Evolutionary conservation across 2,888 invertebrate genomes (phyloP).

Genomic region (Colostygia pectinataria): DNA sequence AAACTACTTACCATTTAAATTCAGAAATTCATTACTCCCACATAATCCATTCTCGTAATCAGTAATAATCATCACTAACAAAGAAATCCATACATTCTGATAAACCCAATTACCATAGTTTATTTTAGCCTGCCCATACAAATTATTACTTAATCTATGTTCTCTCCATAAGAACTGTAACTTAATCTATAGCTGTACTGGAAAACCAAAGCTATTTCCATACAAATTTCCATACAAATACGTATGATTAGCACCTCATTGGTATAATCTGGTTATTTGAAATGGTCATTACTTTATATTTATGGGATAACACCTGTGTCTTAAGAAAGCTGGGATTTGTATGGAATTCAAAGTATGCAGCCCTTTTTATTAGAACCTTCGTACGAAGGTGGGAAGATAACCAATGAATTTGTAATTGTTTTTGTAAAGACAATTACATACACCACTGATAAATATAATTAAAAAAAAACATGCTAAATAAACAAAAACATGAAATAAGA

Average conservation of each 20-base stretch:
- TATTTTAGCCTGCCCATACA: constrained; percentile 1
- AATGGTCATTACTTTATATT: constrained; percentile 32
- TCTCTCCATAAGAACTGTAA: constrained; percentile 8
- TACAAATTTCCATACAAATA: constrained; percentile 35
- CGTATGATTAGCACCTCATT: constrained; percentile 36
- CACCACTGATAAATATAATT: too few species aligned
- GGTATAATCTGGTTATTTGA: constrained; percentile 37
- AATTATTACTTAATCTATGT: constrained; percentile 5
- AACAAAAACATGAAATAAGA: too few species aligned
- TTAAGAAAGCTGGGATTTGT: constrained; percentile 15
- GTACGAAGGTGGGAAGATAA: too few species aligned
- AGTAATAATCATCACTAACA: constrained; percentile 20
- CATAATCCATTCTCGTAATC: constrained; percentile 4
- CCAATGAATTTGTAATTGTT: too few species aligned
- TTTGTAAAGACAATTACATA: too few species aligned
- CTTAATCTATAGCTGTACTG: constrained; percentile 8
- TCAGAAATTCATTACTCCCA: constrained; percentile 12
- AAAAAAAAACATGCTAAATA: too few species aligned
- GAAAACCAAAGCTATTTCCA: constrained; percentile 22
- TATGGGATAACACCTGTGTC: constrained; percentile 32
- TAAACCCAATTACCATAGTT: constrained; percentile 23
- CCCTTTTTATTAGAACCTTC: constrained; percentile 2
- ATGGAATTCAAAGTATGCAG: constrained; percentile 13
- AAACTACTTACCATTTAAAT: background rate
- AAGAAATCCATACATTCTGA: constrained; percentile 24